Base-by-base conservation (phyloP, 2,113 vertebrate genomes). In the Embiotoca jacksoni region DNA sequence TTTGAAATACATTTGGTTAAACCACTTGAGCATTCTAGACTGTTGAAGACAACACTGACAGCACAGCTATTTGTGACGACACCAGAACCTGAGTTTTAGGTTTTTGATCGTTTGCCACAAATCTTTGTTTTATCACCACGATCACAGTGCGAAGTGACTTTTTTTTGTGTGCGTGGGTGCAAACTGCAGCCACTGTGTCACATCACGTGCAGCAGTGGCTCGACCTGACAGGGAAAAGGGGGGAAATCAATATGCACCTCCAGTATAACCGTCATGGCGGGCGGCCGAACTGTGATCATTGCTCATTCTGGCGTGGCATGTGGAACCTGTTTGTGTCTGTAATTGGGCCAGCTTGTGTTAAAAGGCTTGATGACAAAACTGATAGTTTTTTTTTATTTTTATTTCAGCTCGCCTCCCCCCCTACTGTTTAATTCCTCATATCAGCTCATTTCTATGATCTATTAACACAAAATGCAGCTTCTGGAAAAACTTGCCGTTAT, bases 241-340 rank as follows among this genome's bases (percentile, higher is more conserved):
- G 47, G 39, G 15, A 6, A 61, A 89, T 89, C 83, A 9, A 87
- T 91, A 76, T 15, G 58, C 55, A 67, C 30, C 71, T 61, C 69
- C 63, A 62, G 67, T 49, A 35, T 68, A 78, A 37, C 35, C 15
- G 2, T 72, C 82, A 77, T n/a, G 39, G 58, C 7, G 7, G 46
- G 15, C 60, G 76, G 60, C 89, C 30, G 3, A 85, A 59, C 47
- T 82, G 72, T 83, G 83, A 87, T 90, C 66, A 83, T 81, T 69
- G 76, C 67, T 64, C 15, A 4, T 59, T 71, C 54, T 80, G 81
- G 36, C 71, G 52, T 55, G 82, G 77, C 65, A 60, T 71, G 72
- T 58, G 52, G 55, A 79, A 59, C 58, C 44, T 67, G 69, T 75
- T 81, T 83, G 61, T 76, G 69, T 78, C 73, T 82, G 65, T 82